Evolutionary conservation across 23 tunicate genomes (phyloP).

Genomic region (Halocynthia aurantium): DNA sequence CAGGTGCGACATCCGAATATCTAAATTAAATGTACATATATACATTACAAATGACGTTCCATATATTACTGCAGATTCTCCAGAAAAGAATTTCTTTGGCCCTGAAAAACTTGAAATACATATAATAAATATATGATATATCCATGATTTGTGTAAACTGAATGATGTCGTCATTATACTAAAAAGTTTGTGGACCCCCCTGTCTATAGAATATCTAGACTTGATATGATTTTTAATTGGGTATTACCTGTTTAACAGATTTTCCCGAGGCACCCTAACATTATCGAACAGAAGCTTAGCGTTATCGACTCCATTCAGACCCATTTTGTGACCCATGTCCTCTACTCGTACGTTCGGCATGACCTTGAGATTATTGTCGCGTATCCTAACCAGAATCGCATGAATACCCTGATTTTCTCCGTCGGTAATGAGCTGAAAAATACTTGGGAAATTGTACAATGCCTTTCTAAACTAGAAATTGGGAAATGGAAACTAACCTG

Average conservation of each 20-base stretch:
- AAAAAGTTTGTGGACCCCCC: too few species aligned
- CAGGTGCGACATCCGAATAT: slow-evolving; percentile 83
- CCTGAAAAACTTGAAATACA: not conserved
- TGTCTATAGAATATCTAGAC: too few species aligned
- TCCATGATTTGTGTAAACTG: not conserved
- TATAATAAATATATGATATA: not conserved
- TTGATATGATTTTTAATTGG: not conserved
- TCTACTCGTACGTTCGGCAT: slow-evolving; percentile 84
- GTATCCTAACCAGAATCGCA: slow-evolving; percentile 78
- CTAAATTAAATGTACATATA: slow-evolving; percentile 8
- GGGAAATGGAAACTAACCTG: slow-evolving; percentile 35
- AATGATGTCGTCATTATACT: too few species aligned
- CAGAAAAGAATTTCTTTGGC: not conserved
- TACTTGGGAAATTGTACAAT: not conserved
- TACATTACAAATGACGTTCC: not conserved
- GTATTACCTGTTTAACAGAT: slow-evolving; percentile 73
- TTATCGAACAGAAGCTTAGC: slow-evolving; percentile 79
- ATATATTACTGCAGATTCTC: not conserved
- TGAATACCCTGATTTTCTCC: slow-evolving; percentile 86
- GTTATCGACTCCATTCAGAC: slow-evolving; percentile 97
- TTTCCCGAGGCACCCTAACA: slow-evolving; percentile 89
- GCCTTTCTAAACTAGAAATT: not conserved
- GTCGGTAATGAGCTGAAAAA: slow-evolving; percentile 46
- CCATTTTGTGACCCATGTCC: slow-evolving; percentile 99
- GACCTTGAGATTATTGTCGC: slow-evolving; percentile 70